Conservation (phyloP, 2,797 vertebrate species). For the Acestrorhynchus altus region DNA sequence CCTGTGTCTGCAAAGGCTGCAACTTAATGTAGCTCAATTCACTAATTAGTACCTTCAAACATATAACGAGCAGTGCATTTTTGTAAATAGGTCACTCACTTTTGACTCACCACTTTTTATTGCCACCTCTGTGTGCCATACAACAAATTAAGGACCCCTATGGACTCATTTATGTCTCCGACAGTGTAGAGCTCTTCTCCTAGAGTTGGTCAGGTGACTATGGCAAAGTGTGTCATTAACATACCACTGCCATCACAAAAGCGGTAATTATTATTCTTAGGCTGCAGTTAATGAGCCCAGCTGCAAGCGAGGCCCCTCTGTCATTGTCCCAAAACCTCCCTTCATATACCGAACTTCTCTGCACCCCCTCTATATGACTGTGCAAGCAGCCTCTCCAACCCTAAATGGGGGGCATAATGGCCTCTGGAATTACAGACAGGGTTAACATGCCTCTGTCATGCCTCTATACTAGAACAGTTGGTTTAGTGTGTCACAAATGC, state of each 20-base stretch:
- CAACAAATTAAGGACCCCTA: neutral
- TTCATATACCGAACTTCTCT: conserved; percentile 29
- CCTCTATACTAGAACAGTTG: conserved; percentile 53
- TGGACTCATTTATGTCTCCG: conserved; percentile 12
- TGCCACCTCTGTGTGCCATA: neutral
- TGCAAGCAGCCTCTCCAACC: conserved; percentile 9
- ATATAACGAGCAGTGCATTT: neutral
- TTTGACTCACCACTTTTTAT: neutral
- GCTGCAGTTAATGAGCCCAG: conserved; percentile 60
- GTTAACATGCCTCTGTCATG: conserved; percentile 50
- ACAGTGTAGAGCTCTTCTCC: conserved; percentile 14
- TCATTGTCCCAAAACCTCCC: conserved; percentile 39
- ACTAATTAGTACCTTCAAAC: no score
- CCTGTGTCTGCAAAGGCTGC: no score
- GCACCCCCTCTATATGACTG: conserved; percentile 26
- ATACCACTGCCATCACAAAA: conserved; percentile 57
- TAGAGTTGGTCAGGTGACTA: conserved; percentile 37
- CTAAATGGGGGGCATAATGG: conserved; percentile 34
- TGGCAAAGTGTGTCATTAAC: conserved; percentile 53
- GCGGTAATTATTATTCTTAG: conserved; percentile 62
- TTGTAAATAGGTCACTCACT: no score
- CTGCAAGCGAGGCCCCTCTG: conserved; percentile 53
- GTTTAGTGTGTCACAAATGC: conserved; percentile 56
- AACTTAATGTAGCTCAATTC: no score
- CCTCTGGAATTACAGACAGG: conserved; percentile 50